Percentiles rank a stretch among this genome's conserved stretches.
Evolutionary conservation across 2,888 invertebrate genomes (phyloP).

Genomic region (Agrilus cyanescens): DNA sequence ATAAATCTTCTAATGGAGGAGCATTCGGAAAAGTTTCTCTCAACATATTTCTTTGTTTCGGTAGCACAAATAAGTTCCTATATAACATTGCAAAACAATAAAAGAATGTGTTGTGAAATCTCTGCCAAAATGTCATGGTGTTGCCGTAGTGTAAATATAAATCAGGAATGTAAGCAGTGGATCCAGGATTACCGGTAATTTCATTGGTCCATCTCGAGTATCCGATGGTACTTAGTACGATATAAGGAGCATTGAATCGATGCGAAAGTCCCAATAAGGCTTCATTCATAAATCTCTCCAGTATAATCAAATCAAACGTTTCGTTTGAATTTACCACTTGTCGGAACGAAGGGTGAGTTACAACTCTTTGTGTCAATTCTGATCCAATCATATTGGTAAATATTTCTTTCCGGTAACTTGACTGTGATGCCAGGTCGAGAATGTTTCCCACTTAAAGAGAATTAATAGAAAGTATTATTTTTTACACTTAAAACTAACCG

Average conservation of each 20-base stretch:
- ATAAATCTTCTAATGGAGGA: slow-evolving; percentile 9
- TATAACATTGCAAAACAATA: slow-evolving; percentile 6
- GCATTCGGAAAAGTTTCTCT: slow-evolving; percentile 13
- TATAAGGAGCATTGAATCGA: slow-evolving; percentile 19
- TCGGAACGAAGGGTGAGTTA: slow-evolving; percentile 18
- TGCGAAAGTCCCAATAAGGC: slow-evolving; percentile 18
- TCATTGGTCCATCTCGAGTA: slow-evolving; percentile 16
- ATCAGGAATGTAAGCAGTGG: slow-evolving; percentile 16
- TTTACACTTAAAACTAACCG: no score
- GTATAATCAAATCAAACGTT: slow-evolving; percentile 24
- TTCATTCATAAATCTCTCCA: slow-evolving; percentile 24
- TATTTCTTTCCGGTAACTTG: no score
- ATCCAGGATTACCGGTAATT: slow-evolving; percentile 20
- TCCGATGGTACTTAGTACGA: slow-evolving; percentile 17
- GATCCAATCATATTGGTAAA: no score
- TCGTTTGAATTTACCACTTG: slow-evolving; percentile 20
- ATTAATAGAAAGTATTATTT: no score
- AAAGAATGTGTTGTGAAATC: slow-evolving; percentile 16
- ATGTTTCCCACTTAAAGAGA: no score
- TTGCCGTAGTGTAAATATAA: slow-evolving; percentile 11
- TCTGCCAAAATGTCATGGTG: slow-evolving; percentile 18
- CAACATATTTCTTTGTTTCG: slow-evolving; percentile 11
- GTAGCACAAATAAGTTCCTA: slow-evolving; percentile 6
- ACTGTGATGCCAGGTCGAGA: no score
- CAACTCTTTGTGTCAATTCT: no score